A percentile compares a stretch with the other conserved stretches of the same genome.
phyloP scores from a whole-genome alignment of 53 echinoderm and acorn worm genomes.

The Mesocentrotus franciscanus region DNA sequence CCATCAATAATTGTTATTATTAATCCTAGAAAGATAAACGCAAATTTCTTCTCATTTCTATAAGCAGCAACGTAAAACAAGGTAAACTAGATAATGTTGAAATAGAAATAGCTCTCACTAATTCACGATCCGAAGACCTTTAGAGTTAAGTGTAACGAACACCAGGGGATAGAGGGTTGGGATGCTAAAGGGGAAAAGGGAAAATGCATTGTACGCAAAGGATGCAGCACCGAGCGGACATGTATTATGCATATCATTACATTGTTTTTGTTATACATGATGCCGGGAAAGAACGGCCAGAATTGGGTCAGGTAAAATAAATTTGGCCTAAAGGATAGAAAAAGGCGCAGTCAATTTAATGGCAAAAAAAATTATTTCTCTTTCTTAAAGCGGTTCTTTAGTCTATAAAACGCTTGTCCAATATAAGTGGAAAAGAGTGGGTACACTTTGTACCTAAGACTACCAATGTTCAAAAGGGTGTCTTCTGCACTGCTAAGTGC shows the following conservation, averaged over 20 bases:
- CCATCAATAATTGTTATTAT: not conserved
- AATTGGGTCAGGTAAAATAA: conserved; percentile 29
- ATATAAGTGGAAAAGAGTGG: too few species aligned
- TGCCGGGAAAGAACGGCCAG: not conserved
- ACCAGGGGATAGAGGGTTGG: not conserved
- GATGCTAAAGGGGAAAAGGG: not conserved
- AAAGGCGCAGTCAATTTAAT: not conserved
- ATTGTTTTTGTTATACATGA: conserved; percentile 44
- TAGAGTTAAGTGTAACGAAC: not conserved
- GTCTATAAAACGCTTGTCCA: not conserved
- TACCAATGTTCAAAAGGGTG: not conserved
- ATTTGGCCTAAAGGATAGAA: not conserved
- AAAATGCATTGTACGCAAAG: not conserved
- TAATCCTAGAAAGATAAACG: not conserved
- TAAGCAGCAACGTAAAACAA: not conserved
- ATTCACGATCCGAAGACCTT: not conserved
- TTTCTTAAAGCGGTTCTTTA: not conserved
- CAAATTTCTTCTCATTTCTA: not conserved
- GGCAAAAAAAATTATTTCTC: not conserved
- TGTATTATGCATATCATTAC: conserved; percentile 42
- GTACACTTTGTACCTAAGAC: not conserved
- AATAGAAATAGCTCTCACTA: conserved; percentile 13
- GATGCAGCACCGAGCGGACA: not conserved
- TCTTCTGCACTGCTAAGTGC: not conserved
- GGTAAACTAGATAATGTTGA: not conserved